Evolutionary conservation across 2,888 invertebrate genomes (phyloP).

Genomic region (Holacanthella duospinosa): DNA sequence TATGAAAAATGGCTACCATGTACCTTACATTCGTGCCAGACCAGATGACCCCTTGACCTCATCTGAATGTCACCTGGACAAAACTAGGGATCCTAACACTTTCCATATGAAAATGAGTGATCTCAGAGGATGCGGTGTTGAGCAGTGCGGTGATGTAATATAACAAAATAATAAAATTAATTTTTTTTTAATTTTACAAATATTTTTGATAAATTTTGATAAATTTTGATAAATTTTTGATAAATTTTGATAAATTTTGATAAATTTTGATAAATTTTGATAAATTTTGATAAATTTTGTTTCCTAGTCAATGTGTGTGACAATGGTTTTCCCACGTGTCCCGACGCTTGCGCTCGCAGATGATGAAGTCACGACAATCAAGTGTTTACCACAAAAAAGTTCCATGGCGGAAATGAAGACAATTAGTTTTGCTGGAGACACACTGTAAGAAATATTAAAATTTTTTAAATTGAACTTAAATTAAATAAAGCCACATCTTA

Average conservation of each 20-base stretch:
- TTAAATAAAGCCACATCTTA: background rate
- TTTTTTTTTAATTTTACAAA: background rate
- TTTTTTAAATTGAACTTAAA: no score
- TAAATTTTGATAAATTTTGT: slow-evolving; percentile 1
- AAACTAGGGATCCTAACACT: slow-evolving; percentile 17
- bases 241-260: background rate
- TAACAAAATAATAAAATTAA: background rate
- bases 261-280: no score
- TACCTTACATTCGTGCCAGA: slow-evolving; percentile 34
- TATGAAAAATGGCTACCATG: slow-evolving; percentile 32
- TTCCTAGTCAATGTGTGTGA: slow-evolving; percentile 29
- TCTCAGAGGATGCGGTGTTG: slow-evolving; percentile 34
- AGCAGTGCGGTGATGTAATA: slow-evolving; percentile 32
- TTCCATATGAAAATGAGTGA: slow-evolving; percentile 34
- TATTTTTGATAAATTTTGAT: no score
- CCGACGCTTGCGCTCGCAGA: slow-evolving; percentile 34
- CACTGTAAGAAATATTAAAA: slow-evolving; percentile 21
- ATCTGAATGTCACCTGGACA: slow-evolving; percentile 30
- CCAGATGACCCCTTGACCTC: slow-evolving; percentile 34
- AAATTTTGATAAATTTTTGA: background rate
- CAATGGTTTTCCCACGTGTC: slow-evolving; percentile 36
- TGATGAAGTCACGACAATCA: slow-evolving; percentile 37
- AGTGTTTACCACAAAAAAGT: slow-evolving; percentile 33
- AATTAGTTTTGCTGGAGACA: slow-evolving; percentile 35
- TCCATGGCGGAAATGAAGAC: slow-evolving; percentile 31